Evolutionary conservation across 2,888 invertebrate species (phyloP), one percentile per base, ranked within the genome.

Genomic region (Cremastinae sp.): DNA sequence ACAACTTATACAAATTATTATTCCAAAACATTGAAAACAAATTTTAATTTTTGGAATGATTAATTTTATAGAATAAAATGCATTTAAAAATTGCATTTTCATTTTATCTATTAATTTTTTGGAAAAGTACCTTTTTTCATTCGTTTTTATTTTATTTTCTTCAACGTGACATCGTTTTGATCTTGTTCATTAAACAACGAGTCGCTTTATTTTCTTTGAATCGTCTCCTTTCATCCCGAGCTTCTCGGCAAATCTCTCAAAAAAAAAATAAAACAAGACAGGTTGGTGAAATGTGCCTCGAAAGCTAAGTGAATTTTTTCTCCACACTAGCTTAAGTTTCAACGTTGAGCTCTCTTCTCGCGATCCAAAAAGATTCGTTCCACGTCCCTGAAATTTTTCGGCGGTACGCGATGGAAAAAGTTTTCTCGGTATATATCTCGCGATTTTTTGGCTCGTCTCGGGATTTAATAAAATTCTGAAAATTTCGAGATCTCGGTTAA

Each of bases 141-240:
- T n/a, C n/a, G 7, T 47, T 34, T 62, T 18, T 49, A 36, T 62
- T 62, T 43, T 14, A 41, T 53, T 22, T 4, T 9, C 38, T n/a
- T n/a, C n/a, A n/a, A 16, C 34, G 14, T 34, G 36, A 20, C 49
- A 16, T 49, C 0, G 61, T 49, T 34, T 62, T 38, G 47, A 64
- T 49, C 36, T 36, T 51, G 14, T 36, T 12, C 64, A 53, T 53
- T 41, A 41, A 14, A 20, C 49, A 14, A 7, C 49, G n/a, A 5
- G 64, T n/a, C n/a, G n/a, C n/a, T 28, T 65, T 53, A 51, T 65
- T 65, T 65, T 65, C 64, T 53, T 64, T 53, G n/a, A 65, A 65
- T 65, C 53, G n/a, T n/a, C 53, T 38, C 38, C 53, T 65, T 51
- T 51, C 62, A 64, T 64, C 38, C 36, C 36, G 18, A 22, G 38